phyloP scores from a whole-genome alignment of 2,888 invertebrate genomes.

The Leptodirus hochenwartii region DNA sequence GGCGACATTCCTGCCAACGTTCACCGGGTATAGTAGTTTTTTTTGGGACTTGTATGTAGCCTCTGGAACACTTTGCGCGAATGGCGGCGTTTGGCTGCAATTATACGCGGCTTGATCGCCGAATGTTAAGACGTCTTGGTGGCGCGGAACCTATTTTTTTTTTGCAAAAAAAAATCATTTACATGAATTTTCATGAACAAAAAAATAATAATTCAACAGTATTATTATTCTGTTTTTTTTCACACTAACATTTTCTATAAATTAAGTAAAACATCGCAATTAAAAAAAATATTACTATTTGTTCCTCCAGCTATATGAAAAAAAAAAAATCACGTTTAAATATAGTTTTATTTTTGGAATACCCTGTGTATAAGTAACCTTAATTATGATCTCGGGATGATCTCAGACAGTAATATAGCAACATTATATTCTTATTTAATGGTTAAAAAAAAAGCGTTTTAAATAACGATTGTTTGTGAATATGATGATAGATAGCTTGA shows the following conservation, averaged over 20 bases:
- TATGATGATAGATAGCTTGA: too few species aligned
- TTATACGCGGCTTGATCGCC: constrained; percentile 39
- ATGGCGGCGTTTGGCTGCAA: constrained; percentile 54
- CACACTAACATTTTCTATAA: too few species aligned
- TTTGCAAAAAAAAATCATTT: constrained; percentile 16
- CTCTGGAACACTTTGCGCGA: constrained; percentile 40
- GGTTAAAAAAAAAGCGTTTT: too few species aligned
- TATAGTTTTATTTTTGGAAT: too few species aligned
- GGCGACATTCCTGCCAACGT: constrained; percentile 80
- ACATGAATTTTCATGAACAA: constrained; percentile 1
- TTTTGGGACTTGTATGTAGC: constrained; percentile 63
- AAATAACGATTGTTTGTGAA: too few species aligned
- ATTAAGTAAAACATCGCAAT: neutral
- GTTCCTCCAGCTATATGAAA: too few species aligned
- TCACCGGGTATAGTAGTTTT: constrained; percentile 73
- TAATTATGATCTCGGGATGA: too few species aligned
- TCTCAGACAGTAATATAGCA: too few species aligned
- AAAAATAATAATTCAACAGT: constrained; percentile 7
- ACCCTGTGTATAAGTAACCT: too few species aligned
- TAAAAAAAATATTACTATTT: constrained; percentile 6
- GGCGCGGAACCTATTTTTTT: constrained; percentile 42
- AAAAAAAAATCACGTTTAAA: constrained; percentile 3
- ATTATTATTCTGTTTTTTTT: too few species aligned
- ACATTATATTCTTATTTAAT: too few species aligned
- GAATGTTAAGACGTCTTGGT: constrained; percentile 36